Percentiles rank a stretch among this genome's conserved stretches.
phyloP scores from a whole-genome alignment of 2,797 vertebrate species.

The Tiaroga cobitis region DNA sequence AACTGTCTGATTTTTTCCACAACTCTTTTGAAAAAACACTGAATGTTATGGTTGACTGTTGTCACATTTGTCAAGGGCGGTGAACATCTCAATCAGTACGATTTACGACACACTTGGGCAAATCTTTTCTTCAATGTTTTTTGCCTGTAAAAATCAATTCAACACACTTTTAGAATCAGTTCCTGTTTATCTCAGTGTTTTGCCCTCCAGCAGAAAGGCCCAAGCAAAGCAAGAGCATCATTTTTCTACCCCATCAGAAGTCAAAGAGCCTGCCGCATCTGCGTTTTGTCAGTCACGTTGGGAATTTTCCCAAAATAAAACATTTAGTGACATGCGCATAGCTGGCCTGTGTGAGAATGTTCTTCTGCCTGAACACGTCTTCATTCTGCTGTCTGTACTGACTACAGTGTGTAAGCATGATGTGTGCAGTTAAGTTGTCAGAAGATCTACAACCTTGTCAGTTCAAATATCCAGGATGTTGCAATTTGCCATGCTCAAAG shows the following conservation, averaged over 20 bases:
- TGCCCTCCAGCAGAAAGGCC: not conserved
- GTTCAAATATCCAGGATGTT: conserved; percentile 7
- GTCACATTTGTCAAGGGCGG: not conserved
- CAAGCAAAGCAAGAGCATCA: not conserved
- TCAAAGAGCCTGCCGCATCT: not conserved
- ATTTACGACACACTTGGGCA: not conserved
- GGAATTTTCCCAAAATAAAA: conserved; percentile 3
- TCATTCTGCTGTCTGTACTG: not conserved
- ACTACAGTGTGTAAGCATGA: not conserved
- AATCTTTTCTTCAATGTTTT: not conserved
- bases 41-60: not conserved
- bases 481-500: not conserved
- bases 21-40: not conserved
- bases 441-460: conserved; percentile 17
- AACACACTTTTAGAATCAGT: not conserved
- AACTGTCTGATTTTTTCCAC: not conserved
- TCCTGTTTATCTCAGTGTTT: not conserved
- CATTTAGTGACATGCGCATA: not conserved
- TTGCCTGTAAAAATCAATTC: not conserved
- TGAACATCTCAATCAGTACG: not conserved
- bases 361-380: not conserved
- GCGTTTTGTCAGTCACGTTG: not conserved
- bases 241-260: not conserved
- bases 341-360: not conserved
- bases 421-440: conserved; percentile 28